Base-by-base conservation (phyloP, 2,888 invertebrate genomes). In the Dynastes tityus region DNA sequence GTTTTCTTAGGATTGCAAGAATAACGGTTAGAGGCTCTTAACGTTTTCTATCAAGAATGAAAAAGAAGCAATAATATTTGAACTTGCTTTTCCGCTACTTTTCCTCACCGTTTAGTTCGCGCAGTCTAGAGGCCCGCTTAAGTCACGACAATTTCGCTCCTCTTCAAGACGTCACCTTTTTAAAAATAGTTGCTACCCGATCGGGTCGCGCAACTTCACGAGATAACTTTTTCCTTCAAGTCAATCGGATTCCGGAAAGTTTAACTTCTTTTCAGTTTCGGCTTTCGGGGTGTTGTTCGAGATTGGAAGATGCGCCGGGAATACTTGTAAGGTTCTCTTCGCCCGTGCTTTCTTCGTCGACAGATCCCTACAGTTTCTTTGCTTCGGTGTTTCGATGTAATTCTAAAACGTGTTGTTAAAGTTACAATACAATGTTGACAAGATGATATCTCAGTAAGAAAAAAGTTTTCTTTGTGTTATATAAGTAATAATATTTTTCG, bases 161-260 rank as follows among this genome's bases (percentile, higher is more conserved):
- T 49, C 51, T 49, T 51, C 49, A 22, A 22, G 27, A 11, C 68
- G n/a, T 51, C 51, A 27, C 27, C 68, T 65, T 65, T 65, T 40
- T 51, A 51, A 51, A 68, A 68, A 68, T 68, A 68, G 68, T 68
- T 68, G 27, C 68, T 13, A 13, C 27, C 27, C 11, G 51, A 49
- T 51, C 68, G 63, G 63, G 29, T 68, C 27, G 51, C 68, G n/a
- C 49, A 51, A 27, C 51, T 51, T 53, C 68, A 13, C 51, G 49
- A 22, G 16, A 22, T 11, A 68, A 68, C 49, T 27, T 68, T 68
- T 68, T 51, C 51, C 13, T 29, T 29, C 68, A 51, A 68, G 51
- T 68, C 68, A 51, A 49, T 51, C 51, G 51, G 68, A 68, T 22
- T 68, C 68, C 51, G 68, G 68, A 68, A 51, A 68, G 51, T 68